Evolutionary conservation across 2,888 invertebrate species (phyloP), one percentile per base, ranked within the genome.

Genomic region (Cheilosia soror): DNA sequence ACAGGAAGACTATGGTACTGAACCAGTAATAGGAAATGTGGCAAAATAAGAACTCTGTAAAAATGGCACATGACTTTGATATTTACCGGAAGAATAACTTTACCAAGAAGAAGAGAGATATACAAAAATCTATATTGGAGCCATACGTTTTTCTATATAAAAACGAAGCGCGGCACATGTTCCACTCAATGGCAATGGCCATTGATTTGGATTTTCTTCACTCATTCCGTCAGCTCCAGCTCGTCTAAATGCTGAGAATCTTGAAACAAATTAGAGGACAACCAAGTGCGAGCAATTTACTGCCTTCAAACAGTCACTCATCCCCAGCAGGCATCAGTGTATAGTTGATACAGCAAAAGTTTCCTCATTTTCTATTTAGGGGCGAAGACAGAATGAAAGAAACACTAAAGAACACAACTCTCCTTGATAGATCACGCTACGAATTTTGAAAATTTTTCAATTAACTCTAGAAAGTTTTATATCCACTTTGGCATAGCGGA

Each of bases 401-500:
- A 47, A 58, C 58, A 62, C 11, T 37, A 33, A 13, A 29, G 40
- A 71, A 40, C 62, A 57, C 11, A 37, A 42, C 9, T 51, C 68
- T 42, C 42, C 44, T 25, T 69, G 75, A 85, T 76, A 76, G 76
- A 81, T 81, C 66, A 81, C 62, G 76, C 72, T 31, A 76, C 60
- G 68, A 77, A 81, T 85, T 77, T 68, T 81, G 66, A 42, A 81
- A 85, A 77, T 72, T 81, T 85, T 85, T 85, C 85, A 85, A 85
- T 85, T 85, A 85, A 85, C 76, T 71, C 66, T 42, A 27, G 4
- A 53, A 81, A 85, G 44, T 77, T 85, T 55, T 71, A 57, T 60
- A 72, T 62, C 58, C 57, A 58, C 58, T 79, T 29, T 58, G 15
- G 27, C 47, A 37, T 20, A 42, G 15, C n/a, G 44, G 13, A 49